Evolutionary conservation across 1,140 invertebrate species (phyloP).

Genomic region (Zaprionus davidi): DNA sequence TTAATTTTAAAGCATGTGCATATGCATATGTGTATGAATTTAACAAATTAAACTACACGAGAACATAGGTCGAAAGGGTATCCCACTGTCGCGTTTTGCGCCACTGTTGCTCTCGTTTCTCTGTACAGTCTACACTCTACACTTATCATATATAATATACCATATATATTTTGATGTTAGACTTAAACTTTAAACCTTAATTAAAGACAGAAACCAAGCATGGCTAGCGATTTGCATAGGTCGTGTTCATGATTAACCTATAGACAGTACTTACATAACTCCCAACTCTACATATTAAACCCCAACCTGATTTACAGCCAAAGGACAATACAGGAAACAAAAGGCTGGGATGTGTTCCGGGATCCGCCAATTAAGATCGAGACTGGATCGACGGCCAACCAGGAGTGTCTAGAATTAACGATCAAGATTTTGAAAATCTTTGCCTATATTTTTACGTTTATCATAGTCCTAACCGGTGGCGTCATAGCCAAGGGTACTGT

Average conservation of each 20-base stretch:
- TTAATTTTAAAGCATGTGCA: no score
- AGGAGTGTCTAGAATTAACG: conserved; percentile 93
- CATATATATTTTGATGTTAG: no score
- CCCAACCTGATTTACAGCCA: conserved; percentile 86
- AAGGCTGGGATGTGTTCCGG: conserved; percentile 98
- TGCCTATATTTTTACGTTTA: conserved; percentile 93
- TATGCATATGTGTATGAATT: no score
- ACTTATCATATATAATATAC: neutral
- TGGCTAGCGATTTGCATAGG: neutral
- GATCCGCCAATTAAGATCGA: conserved; percentile 94
- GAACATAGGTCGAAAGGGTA: no score
- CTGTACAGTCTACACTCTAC: no score
- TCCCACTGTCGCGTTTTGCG: no score
- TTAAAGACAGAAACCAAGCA: neutral
- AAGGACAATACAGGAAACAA: conserved; percentile 93
- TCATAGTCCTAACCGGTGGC: conserved; percentile 92
- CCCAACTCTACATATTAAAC: neutral
- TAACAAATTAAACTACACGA: no score
- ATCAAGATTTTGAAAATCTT: conserved; percentile 94
- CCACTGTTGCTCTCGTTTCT: no score
- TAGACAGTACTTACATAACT: neutral
- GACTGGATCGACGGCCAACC: conserved; percentile 94
- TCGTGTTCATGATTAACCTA: neutral
- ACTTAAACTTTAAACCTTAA: no score
- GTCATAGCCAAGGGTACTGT: conserved; percentile 94